phyloP scores from a whole-genome alignment of 2,797 vertebrate species.

The Eulemur coronatus region DNA sequence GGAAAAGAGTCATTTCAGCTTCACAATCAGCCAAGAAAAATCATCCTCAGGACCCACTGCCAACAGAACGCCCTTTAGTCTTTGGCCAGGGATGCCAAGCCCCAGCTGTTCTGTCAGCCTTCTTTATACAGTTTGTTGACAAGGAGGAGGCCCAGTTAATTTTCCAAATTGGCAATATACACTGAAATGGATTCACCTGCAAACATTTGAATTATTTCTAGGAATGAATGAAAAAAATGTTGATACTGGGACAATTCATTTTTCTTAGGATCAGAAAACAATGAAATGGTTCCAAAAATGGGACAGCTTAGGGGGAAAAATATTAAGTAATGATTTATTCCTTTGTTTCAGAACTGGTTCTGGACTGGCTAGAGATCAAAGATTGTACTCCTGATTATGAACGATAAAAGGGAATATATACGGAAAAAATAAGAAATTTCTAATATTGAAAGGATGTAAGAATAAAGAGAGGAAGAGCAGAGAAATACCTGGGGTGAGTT shows the following conservation, averaged over 20 bases:
- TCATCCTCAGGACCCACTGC: slow-evolving; percentile 28
- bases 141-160: slow-evolving; percentile 26
- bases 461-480: not conserved
- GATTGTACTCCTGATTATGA: not conserved
- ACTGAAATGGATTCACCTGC: slow-evolving; percentile 27
- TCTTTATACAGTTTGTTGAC: slow-evolving; percentile 33
- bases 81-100: not conserved
- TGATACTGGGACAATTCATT: not conserved
- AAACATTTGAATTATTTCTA: not conserved
- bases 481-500: not conserved
- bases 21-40: slow-evolving; percentile 35
- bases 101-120: slow-evolving; percentile 55
- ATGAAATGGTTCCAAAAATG: not conserved
- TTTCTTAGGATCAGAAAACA: not conserved
- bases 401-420: not conserved
- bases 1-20: not conserved
- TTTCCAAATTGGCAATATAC: not conserved
- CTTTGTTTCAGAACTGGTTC: not conserved
- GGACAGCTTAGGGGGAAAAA: not conserved
- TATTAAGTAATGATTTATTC: not conserved
- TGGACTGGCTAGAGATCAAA: not conserved
- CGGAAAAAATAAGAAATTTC: not conserved
- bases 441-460: not conserved
- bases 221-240: not conserved
- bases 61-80: slow-evolving; percentile 31